These are phyloP conservation scores for Pseudomugil gertrudae DNA, from an alignment of 2,797 vertebrate genomes.

Conservation along the genomic window DNA sequence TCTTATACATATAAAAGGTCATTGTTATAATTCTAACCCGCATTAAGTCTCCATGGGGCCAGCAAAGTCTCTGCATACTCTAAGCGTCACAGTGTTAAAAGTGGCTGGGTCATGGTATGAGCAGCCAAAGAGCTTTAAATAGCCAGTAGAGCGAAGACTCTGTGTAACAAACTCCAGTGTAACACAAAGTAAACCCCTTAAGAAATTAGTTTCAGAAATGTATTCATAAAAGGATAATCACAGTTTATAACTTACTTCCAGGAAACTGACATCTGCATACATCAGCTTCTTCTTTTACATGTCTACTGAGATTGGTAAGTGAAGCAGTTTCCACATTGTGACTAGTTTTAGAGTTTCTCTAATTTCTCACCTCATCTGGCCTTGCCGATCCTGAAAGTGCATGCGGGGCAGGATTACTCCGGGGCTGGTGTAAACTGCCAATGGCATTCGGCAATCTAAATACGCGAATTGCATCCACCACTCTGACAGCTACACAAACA, in stretches of 20 bases:
- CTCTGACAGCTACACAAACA: conserved; percentile 85
- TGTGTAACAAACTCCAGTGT: conserved; percentile 51
- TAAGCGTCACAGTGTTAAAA: conserved; percentile 63
- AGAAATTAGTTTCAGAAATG: conserved; percentile 7
- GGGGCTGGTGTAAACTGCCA: conserved; percentile 93
- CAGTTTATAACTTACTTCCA: neutral
- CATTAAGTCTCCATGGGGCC: conserved; percentile 12
- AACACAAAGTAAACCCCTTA: conserved; percentile 39
- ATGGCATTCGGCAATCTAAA: conserved; percentile 93
- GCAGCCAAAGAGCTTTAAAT: conserved; percentile 74
- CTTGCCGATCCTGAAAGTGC: conserved; percentile 93
- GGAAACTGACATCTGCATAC: neutral
- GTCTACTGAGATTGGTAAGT: neutral
- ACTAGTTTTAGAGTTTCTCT: neutral
- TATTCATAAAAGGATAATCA: neutral
- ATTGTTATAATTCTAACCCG: neutral
- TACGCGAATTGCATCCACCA: conserved; percentile 98
- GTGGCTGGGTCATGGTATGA: conserved; percentile 69
- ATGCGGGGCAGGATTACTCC: conserved; percentile 92
- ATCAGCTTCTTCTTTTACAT: neutral
- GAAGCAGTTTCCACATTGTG: neutral
- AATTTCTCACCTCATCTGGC: conserved; percentile 89
- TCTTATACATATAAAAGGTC: neutral
- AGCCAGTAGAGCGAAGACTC: conserved; percentile 71
- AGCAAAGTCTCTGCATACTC: conserved; percentile 44